Percentiles rank a stretch among this genome's conserved stretches.
Evolutionary conservation across 2,797 vertebrate species (phyloP).

Genomic region (Schizopygopsis malacanthus): DNA sequence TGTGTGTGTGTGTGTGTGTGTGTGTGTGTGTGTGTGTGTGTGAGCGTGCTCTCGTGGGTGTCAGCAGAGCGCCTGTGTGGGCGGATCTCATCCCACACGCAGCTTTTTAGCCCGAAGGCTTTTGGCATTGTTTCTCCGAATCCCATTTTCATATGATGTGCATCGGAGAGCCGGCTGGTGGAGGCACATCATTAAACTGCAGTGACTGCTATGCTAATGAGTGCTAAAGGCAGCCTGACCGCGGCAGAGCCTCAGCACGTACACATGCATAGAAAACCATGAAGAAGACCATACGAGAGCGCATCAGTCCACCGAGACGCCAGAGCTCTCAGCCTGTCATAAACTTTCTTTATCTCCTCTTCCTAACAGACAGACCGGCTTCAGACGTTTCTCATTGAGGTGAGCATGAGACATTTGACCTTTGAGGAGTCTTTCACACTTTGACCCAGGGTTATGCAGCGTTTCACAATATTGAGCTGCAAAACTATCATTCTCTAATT

Average conservation of each 20-base stretch:
- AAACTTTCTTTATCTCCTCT: not conserved
- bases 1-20: too few species aligned
- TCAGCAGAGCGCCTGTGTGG: slow-evolving; percentile 35
- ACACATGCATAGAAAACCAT: slow-evolving; percentile 22
- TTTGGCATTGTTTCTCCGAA: slow-evolving; percentile 56
- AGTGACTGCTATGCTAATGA: slow-evolving; percentile 55
- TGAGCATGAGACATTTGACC: not conserved
- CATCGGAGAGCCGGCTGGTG: slow-evolving; percentile 51
- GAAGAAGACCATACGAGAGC: slow-evolving; percentile 25
- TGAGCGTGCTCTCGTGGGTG: slow-evolving; percentile 29
- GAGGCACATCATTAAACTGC: slow-evolving; percentile 63
- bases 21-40: slow-evolving; percentile 9
- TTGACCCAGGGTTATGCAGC: not conserved
- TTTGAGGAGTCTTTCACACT: not conserved
- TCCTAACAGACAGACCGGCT: slow-evolving; percentile 9
- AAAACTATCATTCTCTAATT: not conserved
- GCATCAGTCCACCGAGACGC: not conserved
- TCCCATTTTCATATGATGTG: slow-evolving; percentile 57
- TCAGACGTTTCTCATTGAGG: slow-evolving; percentile 10
- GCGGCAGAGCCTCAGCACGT: slow-evolving; percentile 41
- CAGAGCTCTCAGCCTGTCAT: slow-evolving; percentile 1
- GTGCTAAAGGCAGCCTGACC: slow-evolving; percentile 44
- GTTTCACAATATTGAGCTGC: not conserved
- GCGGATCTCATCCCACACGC: slow-evolving; percentile 51
- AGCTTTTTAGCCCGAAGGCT: slow-evolving; percentile 52